Evolutionary conservation across 37 sponge, comb jelly and placozoan species (phyloP).

Genomic region (Geodia barretti): DNA sequence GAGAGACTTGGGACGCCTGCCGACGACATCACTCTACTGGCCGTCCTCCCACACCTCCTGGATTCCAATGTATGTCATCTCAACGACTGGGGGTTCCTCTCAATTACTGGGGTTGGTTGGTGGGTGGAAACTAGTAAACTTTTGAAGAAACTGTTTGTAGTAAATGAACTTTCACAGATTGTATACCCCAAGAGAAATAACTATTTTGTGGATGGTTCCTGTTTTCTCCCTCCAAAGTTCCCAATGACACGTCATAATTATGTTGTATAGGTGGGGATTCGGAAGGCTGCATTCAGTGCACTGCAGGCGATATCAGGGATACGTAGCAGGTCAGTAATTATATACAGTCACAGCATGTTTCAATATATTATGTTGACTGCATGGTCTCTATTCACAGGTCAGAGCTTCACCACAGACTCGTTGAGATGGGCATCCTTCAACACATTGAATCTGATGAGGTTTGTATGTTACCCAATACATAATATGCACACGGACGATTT

Average conservation of each 20-base stretch:
- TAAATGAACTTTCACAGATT: no score
- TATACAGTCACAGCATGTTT: background rate
- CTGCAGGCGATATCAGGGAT: slow-evolving; percentile 16
- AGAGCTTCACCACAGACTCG: slow-evolving; percentile 24
- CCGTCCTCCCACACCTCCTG: background rate
- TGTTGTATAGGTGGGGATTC: slow-evolving; percentile 3
- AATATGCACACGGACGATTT: no score
- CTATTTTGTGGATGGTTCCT: no score
- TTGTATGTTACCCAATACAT: no score
- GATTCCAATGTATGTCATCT: background rate
- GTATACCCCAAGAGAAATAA: no score
- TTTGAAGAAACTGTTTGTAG: no score
- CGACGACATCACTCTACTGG: background rate
- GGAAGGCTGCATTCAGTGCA: slow-evolving; percentile 24
- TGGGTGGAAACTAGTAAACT: no score
- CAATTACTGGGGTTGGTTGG: no score
- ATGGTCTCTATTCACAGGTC: background rate
- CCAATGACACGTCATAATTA: no score
- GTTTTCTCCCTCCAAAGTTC: no score
- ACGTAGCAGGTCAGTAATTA: slow-evolving; percentile 2
- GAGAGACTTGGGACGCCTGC: background rate
- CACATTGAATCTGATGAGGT: slow-evolving; percentile 5
- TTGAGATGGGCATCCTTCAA: slow-evolving; percentile 26
- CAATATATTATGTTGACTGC: background rate
- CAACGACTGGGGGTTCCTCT: no score